These are phyloP conservation scores for Anableps anableps DNA, from an alignment of 2,797 vertebrate genomes.

Conservation along the genomic window DNA sequence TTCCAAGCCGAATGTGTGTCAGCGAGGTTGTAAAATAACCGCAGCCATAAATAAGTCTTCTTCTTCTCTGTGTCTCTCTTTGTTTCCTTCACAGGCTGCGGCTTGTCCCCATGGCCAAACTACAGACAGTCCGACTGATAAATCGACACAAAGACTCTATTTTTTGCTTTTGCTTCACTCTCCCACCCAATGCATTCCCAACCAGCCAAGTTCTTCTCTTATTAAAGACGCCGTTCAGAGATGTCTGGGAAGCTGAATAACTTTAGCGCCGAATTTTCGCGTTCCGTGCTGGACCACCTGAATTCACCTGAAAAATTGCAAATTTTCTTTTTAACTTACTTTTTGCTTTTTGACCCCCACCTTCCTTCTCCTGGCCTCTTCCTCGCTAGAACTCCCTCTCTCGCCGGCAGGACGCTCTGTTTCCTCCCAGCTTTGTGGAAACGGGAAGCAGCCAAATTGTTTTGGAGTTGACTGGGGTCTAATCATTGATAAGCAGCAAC, in stretches of 20 bases:
- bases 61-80: slow-evolving; percentile 20
- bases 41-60: slow-evolving; percentile 64
- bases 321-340: slow-evolving; percentile 61
- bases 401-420: slow-evolving; percentile 71
- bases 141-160: slow-evolving; percentile 70
- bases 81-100: slow-evolving; percentile 53
- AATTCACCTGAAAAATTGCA: neutral
- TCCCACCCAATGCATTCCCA: slow-evolving; percentile 23
- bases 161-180: slow-evolving; percentile 63
- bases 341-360: slow-evolving; percentile 40
- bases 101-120: slow-evolving; percentile 51
- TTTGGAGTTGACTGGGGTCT: slow-evolving; percentile 69
- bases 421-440: slow-evolving; percentile 80
- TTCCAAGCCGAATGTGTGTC: slow-evolving; percentile 65
- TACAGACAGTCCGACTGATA: slow-evolving; percentile 60
- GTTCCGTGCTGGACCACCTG: neutral
- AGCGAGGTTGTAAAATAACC: slow-evolving; percentile 71
- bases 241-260: neutral
- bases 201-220: neutral
- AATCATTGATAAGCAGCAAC: slow-evolving; percentile 75
- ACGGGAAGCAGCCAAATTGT: slow-evolving; percentile 82
- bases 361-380: neutral
- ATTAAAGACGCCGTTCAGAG: slow-evolving; percentile 22
- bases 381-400: slow-evolving; percentile 19
- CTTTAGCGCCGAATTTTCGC: neutral